Evolutionary conservation across 2,888 invertebrate genomes (phyloP), one percentile per base, ranked within the genome.

Genomic region (Lasius fuliginosus): DNA sequence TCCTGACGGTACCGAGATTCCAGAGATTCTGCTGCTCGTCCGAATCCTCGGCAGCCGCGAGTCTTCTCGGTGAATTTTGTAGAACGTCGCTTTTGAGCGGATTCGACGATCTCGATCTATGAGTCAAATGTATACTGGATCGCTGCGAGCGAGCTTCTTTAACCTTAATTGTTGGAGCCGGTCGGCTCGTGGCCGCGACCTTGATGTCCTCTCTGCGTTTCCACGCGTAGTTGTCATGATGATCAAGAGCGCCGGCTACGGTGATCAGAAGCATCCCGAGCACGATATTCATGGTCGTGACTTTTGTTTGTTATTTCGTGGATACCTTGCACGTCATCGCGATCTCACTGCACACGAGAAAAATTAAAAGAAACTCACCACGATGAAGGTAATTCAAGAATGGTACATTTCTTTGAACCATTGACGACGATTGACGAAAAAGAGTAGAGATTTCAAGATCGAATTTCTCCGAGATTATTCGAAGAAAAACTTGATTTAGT

Each of bases 271-370:
- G 36, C 79, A 73, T 9, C 23, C 36, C 46, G 33, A 81, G 60
- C 60, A 49, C 71, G 56, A 84, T 71, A 56, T 84, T 84, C 84
- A 84, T 84, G 84, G 65, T 83, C 83, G 49, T 62, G 42, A 82
- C 74, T 65, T 76, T 56, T 42, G 64, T 53, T 65, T 82, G 53
- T 30, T 53, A 65, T 76, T 76, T 82, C 64, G 42, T 33, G 71
- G 46, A 81, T 60, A 42, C 5, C 18, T 60, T 18, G 60, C 27
- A 46, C 73, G 46, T 62, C 73, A 46, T 81, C 36, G 46, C 23
- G 33, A 3, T 60, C 27, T 73, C 79, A 81, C 36, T 33, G 46
- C 69, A 33, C 71, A 33, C 60, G 69, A 11, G 33, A 69, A 40
- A 60, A 15, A 42, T 81, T 11, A 33, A 12, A 60, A 46, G 36